Evolutionary conservation across 2,113 vertebrate species (phyloP).

Genomic region (Serinus canaria): DNA sequence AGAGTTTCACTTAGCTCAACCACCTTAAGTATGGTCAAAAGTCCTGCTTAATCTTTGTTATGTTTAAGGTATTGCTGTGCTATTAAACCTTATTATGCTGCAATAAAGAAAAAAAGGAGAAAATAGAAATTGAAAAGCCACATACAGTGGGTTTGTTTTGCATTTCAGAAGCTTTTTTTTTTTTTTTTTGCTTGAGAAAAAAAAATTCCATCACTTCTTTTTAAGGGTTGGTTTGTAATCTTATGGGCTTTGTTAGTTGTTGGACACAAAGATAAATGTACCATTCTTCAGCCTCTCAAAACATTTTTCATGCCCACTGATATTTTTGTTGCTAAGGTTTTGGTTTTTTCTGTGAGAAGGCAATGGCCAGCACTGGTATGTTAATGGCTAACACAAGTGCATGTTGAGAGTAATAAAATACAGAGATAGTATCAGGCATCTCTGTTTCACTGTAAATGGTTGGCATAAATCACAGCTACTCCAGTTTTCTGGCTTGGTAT

Average conservation of each 20-base stretch:
- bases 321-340: background rate
- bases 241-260: background rate
- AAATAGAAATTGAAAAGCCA: background rate
- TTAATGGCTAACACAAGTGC: constrained; percentile 28
- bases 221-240: background rate
- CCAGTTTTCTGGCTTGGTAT: background rate
- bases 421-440: background rate
- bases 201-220: background rate
- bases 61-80: background rate
- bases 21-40: background rate
- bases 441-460: background rate
- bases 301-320: constrained; percentile 1
- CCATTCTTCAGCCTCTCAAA: background rate
- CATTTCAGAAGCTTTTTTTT: background rate
- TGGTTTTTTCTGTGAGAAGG: background rate
- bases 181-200: background rate
- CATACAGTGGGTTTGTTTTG: background rate
- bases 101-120: background rate
- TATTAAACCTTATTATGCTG: background rate
- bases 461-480: background rate
- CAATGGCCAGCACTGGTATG: background rate
- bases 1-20: background rate
- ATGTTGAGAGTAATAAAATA: background rate
- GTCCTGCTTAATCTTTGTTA: background rate
- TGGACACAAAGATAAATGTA: background rate